phyloP scores from a whole-genome alignment of 2,797 vertebrate genomes.

The Anguilla marmorata region DNA sequence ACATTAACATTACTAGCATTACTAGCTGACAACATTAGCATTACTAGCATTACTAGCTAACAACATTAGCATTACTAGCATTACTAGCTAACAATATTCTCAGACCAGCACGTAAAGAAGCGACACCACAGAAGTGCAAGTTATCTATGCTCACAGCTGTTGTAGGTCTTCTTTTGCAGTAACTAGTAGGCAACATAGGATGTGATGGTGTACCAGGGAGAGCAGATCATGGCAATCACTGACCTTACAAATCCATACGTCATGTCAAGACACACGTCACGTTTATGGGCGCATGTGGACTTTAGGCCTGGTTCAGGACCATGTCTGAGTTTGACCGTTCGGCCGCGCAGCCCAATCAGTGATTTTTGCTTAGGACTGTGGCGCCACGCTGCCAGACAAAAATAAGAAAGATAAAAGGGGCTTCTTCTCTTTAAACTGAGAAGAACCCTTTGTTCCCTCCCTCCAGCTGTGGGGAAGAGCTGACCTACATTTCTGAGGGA shows the following conservation, averaged over 20 bases:
- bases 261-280: not conserved
- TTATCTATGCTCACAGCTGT: not conserved
- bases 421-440: constrained; percentile 20
- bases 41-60: too few relatives aligned
- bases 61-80: too few relatives aligned
- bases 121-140: not conserved
- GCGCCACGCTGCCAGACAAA: not conserved
- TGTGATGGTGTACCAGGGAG: not conserved
- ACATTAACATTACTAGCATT: too few relatives aligned
- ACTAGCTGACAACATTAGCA: too few relatives aligned
- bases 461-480: not conserved
- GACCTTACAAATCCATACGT: not conserved
- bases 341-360: not conserved
- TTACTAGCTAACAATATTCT: not conserved
- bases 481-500: constrained; percentile 33
- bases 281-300: not conserved
- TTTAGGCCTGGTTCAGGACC: not conserved
- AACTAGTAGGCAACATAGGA: not conserved
- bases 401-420: not conserved
- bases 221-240: not conserved
- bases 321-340: not conserved
- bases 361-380: not conserved
- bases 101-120: not conserved
- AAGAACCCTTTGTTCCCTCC: constrained; percentile 18
- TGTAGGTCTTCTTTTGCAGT: not conserved